A percentile compares a stretch with the other conserved stretches of the same genome.
Evolutionary conservation across 2,797 vertebrate genomes (phyloP).

Genomic region (Hyperoplus immaculatus): DNA sequence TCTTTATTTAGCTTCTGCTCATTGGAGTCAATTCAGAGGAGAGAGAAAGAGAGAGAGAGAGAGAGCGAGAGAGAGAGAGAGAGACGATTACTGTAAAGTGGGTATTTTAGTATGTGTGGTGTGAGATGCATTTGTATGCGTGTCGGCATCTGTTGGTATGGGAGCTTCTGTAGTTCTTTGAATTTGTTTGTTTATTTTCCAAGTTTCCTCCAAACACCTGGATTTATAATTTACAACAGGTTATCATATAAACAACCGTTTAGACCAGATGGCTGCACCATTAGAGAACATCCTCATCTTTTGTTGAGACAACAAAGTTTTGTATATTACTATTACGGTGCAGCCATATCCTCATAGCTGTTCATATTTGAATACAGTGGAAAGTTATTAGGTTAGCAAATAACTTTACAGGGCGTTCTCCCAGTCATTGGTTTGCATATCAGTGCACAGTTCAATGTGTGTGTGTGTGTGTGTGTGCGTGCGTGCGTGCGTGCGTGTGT

Average conservation of each 20-base stretch:
- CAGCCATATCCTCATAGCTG: slow-evolving; percentile 22
- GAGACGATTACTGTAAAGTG: not conserved
- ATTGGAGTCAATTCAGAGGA: slow-evolving; percentile 7
- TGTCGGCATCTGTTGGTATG: slow-evolving; percentile 34
- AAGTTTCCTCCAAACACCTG: slow-evolving; percentile 13
- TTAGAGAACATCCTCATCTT: slow-evolving; percentile 56
- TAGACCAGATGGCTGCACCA: slow-evolving; percentile 2
- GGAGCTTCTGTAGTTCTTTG: slow-evolving; percentile 3
- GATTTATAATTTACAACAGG: slow-evolving; percentile 21
- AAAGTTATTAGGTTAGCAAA: slow-evolving; percentile 41
- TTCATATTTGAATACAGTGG: slow-evolving; percentile 64
- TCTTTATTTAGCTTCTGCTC: slow-evolving; percentile 52
- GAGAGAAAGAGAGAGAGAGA: slow-evolving; percentile 24
- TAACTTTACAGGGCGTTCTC: slow-evolving; percentile 21
- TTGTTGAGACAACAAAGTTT: slow-evolving; percentile 47
- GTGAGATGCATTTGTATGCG: not conserved
- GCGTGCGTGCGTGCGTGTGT: not conserved
- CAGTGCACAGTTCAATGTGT: slow-evolving; percentile 6
- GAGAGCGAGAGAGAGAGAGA: slow-evolving; percentile 4
- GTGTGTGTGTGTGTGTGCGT: not conserved
- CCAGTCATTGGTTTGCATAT: slow-evolving; percentile 72
- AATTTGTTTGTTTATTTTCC: slow-evolving; percentile 33
- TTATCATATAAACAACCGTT: not conserved
- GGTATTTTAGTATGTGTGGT: not conserved
- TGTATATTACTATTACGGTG: slow-evolving; percentile 30